A percentile compares a stretch with the other conserved stretches of the same genome.
Conservation (phyloP, 2,797 vertebrate species). For the Oryzias dopingdopingensis region DNA sequence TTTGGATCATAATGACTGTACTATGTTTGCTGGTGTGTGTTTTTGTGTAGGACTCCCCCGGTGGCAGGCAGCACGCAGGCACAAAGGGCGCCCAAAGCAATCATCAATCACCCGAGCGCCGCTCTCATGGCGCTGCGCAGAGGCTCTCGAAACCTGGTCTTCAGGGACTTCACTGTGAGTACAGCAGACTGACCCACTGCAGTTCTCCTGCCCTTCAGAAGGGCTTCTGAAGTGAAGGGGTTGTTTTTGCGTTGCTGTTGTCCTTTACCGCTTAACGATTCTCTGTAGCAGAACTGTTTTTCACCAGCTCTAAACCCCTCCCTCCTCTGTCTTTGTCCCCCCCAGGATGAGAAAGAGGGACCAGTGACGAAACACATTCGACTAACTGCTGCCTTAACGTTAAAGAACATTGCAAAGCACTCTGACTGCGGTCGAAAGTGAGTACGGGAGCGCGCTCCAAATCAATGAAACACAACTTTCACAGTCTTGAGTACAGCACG, state of each 20-base stretch:
- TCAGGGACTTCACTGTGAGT: slow-evolving; percentile 99
- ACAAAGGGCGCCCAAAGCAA: slow-evolving; percentile 92
- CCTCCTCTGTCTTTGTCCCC: slow-evolving; percentile 1
- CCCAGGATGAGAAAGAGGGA: slow-evolving; percentile 98
- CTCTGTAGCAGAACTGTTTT: not conserved
- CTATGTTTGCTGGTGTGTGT: not conserved
- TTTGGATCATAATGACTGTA: no score
- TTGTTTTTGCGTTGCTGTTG: no score
- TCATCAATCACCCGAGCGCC: slow-evolving; percentile 98
- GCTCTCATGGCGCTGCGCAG: slow-evolving; percentile 97
- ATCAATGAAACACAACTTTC: no score
- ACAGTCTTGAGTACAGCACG: no score
- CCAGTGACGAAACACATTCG: slow-evolving; percentile 99
- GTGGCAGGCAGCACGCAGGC: slow-evolving; percentile 80
- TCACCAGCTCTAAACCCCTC: slow-evolving; percentile 10
- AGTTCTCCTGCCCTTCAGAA: not conserved
- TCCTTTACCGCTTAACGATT: no score
- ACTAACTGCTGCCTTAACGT: slow-evolving; percentile 99
- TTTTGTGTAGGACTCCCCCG: slow-evolving; percentile 80
- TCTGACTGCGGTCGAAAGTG: slow-evolving; percentile 98
- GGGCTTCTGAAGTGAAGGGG: not conserved
- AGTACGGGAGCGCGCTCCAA: slow-evolving; percentile 54
- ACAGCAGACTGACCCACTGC: not conserved
- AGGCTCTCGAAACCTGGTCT: slow-evolving; percentile 97
- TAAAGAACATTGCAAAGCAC: slow-evolving; percentile 99